Evolutionary conservation across 2,113 vertebrate species (phyloP), one percentile per base, ranked within the genome.

Genomic region (Sinocyclocheilus grahami): DNA sequence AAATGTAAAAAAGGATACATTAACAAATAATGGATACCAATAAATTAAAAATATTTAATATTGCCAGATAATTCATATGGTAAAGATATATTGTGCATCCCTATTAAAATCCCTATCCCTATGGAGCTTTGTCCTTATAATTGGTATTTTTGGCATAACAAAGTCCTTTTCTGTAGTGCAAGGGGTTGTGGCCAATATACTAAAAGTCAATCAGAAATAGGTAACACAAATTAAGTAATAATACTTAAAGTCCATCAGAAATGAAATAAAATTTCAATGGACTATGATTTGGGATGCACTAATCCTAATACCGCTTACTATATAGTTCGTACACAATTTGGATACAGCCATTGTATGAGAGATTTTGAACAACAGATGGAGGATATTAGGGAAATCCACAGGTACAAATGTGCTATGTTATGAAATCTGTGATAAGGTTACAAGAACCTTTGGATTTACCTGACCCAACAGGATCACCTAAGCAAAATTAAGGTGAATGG

Each of bases 401-500:
- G 69, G 80, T 27, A 30, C 39, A 51, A 69, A 69, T 69, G 10
- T 62, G 55, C 20, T 22, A 8, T 39, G 80, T 51, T 82, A 24
- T 67, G 4, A 82, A 69, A 82, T 67, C 14, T 48, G 67, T 6
- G 0, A 24, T 48, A 18, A 46, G n/a, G 60, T 65, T 27, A 82
- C 60, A 20, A 46, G 55, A 13, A n/a, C 27, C 53, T 65, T 60
- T 27, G 22, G 78, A 67, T 67, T 27, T 30, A 27, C 22, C 22
- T 5, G 12, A 83, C 63, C 76, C 53, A 71, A 67, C 46, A 24
- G 58, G 37, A 39, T 80, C 62, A 48, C 30, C 42, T 22, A 22
- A 82, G 84, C 63, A 62, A 78, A 81, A 51, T 74, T 51, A n/a
- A 13, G 60, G 76, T 48, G 51, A 77, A 67, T 14, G 0, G 67